Base-by-base conservation (phyloP, 2,113 vertebrate species). In the Grammomys surdaster region DNA sequence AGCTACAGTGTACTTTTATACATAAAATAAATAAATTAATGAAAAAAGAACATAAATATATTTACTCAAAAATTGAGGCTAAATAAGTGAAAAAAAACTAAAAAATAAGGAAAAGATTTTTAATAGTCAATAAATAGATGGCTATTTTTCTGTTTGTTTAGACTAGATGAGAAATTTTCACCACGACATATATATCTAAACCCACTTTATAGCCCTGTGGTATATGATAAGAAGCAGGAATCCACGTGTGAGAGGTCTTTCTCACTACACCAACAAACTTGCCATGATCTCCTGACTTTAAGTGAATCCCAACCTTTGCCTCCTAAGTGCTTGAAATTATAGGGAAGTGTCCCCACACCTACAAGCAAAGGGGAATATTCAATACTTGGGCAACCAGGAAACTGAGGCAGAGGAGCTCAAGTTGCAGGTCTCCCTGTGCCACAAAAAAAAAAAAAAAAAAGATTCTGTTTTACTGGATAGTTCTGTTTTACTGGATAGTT, bases 161-260 rank as follows among this genome's bases (percentile, higher is more conserved):
- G 63, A 88, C 93, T 96, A 90, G 73, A 75, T 76, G 88, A 90
- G 80, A 97, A 88, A 87, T 48, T 96, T 95, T 89, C 88, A 93
- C 80, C 80, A 77, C 69, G 65, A 76, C 58, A 88, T 96, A 10
- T 60, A 58, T 54, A 96, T 93, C 19, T 56, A 94, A 86, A 82
- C 84, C 9, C 63, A 84, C 36, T 85, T 91, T 75, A 91, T 33
- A 95, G 81, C 65, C 28, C n/a, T 54, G 43, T 40, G 43, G 28
- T 51, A 88, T 40, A 78, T 75, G 46, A 85, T 60, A 76, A 69
- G 86, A 46, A 93, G 63, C 28, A 96, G 93, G 36, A 19, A 13
- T 17, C 56, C 13, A 14, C 31, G 16, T 36, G 19, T 5, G 46
- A 51, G 43, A 19, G 43, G 11, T 2, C 4, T 12, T 14, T 76